Conservation (phyloP, 2,888 invertebrate species). For the Cephus sareptanus region DNA sequence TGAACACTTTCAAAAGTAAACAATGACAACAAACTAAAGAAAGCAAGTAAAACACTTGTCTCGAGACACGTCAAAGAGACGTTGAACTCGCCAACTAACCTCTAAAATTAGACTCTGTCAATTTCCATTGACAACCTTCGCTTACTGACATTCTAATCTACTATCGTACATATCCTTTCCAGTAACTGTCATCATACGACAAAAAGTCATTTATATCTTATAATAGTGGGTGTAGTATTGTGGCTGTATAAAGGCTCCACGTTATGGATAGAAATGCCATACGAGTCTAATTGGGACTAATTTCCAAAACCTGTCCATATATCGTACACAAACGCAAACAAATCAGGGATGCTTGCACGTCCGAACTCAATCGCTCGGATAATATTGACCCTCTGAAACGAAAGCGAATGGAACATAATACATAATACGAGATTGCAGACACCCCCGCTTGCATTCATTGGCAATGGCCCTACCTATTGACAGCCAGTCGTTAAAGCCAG, state of each 20-base stretch:
- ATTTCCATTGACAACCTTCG: neutral
- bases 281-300: conserved; percentile 60
- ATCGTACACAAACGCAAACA: conserved; percentile 56
- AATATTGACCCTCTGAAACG: conserved; percentile 48
- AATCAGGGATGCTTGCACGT: conserved; percentile 45
- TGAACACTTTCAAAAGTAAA: neutral
- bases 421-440: conserved; percentile 47
- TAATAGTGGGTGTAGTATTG: neutral
- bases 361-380: conserved; percentile 55
- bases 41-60: neutral
- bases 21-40: neutral
- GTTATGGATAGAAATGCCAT: conserved; percentile 15
- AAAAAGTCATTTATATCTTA: neutral
- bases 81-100: too few relatives aligned
- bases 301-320: conserved; percentile 52
- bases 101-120: neutral
- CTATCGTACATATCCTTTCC: neutral
- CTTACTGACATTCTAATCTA: neutral
- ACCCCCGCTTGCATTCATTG: conserved; percentile 53
- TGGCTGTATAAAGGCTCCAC: neutral
- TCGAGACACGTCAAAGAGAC: neutral
- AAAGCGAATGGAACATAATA: conserved; percentile 57
- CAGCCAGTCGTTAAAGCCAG: conserved; percentile 2
- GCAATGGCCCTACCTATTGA: conserved; percentile 11
- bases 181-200: neutral